A percentile compares a stretch with the other conserved stretches of the same genome.
These are phyloP conservation scores for Corticium candelabrum DNA, from an alignment of 37 sponge, comb jelly and placozoan genomes.

Conservation along the genomic window DNA sequence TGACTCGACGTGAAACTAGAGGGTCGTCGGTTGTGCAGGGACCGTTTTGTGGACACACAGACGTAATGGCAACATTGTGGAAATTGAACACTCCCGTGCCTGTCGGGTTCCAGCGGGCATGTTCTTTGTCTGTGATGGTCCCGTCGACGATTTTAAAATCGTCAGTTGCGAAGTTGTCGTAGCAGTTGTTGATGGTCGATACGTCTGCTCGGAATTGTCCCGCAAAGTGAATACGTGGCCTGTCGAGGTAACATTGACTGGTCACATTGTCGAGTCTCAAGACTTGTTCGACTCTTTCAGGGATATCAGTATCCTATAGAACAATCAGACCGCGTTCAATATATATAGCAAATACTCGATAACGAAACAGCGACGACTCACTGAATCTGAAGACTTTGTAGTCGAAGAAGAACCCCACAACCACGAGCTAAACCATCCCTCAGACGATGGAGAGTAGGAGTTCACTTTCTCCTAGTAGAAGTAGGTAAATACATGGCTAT, in stretches of 20 bases:
- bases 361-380: too few species aligned
- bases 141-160: neutral
- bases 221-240: slow-evolving; percentile 22
- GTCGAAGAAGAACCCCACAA: too few species aligned
- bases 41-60: neutral
- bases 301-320: too few species aligned
- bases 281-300: too few species aligned
- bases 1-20: neutral
- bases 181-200: slow-evolving; percentile 18
- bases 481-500: too few species aligned
- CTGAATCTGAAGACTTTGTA: too few species aligned
- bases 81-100: slow-evolving; percentile 19
- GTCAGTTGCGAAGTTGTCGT: neutral
- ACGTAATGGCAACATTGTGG: neutral
- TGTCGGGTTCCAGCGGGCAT: slow-evolving; percentile 10
- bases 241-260: slow-evolving; percentile 16
- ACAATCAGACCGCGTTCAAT: too few species aligned
- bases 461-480: too few species aligned
- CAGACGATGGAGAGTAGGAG: too few species aligned
- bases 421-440: too few species aligned
- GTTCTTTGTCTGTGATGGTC: neutral
- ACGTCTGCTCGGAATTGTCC: slow-evolving; percentile 29
- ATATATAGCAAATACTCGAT: too few species aligned
- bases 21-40: neutral
- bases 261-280: too few species aligned